Base-by-base conservation (phyloP, 2,113 vertebrate genomes). In the Scortum barcoo region DNA sequence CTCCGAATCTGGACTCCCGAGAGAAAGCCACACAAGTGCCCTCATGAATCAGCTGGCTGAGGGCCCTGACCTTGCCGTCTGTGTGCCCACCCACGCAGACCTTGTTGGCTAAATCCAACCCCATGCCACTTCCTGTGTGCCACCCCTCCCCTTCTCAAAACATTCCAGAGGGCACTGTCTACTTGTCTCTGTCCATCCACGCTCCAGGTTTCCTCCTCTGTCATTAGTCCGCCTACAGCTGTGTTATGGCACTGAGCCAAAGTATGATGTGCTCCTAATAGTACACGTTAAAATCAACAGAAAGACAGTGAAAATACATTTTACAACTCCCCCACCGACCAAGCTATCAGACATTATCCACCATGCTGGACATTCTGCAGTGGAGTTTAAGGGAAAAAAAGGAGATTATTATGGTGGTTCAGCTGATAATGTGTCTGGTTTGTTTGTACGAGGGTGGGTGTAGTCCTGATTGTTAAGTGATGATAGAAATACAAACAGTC, bases 71-170 rank as follows among this genome's bases (percentile, higher is more conserved):
- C 77, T 82, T 76, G 72, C 74, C 26, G 60, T 54, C 56, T 17
- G 6, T 2, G 16, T 36, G 54, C 68, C 40, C 63, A 87, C 50
- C 40, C 89, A 81, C 75, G 48, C 71, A 78, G 72, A 46, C 76
- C 74, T 69, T 16, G 60, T 61, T 90, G 74, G 54, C 63, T 84
- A 84, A 85, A 86, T 88, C 50, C 53, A 81, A 80, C 54, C 46
- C 84, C 58, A 51, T 78, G 76, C 85, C 87, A 87, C 90, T 91
- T 92, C 93, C 92, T 89, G 67, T 81, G 72, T 83, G 78, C 79
- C 61, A 46, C 78, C 66, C 85, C 86, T 86, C 80, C 79, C 80
- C 74, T 79, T 78, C 38, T 83, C 70, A 26, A 90, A 92, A 89
- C 88, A 92, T 92, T 88, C 88, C 86, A 77, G 53, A 78, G 53